Conservation (phyloP, 2,113 vertebrate species). For the Camarhynchus parvulus region DNA sequence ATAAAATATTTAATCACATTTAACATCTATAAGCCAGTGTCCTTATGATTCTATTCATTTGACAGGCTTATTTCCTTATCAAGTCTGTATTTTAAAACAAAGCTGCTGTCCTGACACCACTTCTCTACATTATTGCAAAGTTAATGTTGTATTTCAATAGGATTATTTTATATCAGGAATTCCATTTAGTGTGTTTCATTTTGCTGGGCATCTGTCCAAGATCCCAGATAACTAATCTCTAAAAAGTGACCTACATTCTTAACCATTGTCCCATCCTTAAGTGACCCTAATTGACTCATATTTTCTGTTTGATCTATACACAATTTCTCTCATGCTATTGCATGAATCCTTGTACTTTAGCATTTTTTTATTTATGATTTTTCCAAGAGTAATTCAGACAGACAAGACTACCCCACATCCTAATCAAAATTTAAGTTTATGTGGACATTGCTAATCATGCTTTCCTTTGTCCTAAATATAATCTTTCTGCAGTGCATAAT, state of each 20-base stretch:
- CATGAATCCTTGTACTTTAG: background rate
- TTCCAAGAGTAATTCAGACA: background rate
- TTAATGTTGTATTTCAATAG: conserved; percentile 2
- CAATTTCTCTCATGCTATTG: background rate
- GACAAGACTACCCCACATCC: background rate
- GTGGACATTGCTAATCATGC: background rate
- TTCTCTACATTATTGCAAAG: background rate
- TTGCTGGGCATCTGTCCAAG: background rate
- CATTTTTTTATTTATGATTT: background rate
- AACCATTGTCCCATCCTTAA: background rate
- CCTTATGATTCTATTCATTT: background rate
- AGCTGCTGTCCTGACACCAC: background rate
- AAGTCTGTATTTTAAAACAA: background rate
- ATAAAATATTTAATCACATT: background rate
- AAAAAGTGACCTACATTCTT: background rate
- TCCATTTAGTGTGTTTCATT: background rate
- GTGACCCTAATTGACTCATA: background rate
- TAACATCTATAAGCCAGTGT: background rate
- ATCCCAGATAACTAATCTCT: background rate
- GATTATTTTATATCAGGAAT: conserved; percentile 1
- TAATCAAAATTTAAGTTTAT: background rate
- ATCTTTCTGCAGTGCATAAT: background rate
- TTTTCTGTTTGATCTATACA: background rate
- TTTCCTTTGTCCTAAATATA: background rate
- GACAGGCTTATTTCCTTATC: background rate